Conservation (phyloP, 2,888 invertebrate genomes). For the Barypeithes pellucidus region DNA sequence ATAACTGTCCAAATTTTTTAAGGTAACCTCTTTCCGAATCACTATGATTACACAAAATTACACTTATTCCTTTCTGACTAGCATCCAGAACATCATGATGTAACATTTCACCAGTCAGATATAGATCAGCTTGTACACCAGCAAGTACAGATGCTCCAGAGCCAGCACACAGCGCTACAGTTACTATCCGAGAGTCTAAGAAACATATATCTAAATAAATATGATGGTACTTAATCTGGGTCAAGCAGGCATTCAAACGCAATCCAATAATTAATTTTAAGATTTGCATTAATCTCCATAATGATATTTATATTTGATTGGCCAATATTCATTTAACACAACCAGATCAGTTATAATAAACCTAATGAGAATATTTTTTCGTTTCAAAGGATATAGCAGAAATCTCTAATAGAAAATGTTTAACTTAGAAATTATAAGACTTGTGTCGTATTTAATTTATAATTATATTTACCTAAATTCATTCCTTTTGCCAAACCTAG, state of each 20-base stretch:
- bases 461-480: slow-evolving; percentile 61
- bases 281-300: too few relatives aligned
- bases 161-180: slow-evolving; percentile 91
- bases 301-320: too few relatives aligned
- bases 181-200: slow-evolving; percentile 70
- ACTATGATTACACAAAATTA: slow-evolving; percentile 93
- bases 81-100: slow-evolving; percentile 95
- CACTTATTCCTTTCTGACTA: slow-evolving; percentile 82
- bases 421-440: too few relatives aligned
- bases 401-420: too few relatives aligned
- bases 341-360: too few relatives aligned
- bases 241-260: too few relatives aligned
- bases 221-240: too few relatives aligned
- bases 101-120: slow-evolving; percentile 94
- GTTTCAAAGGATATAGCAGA: too few relatives aligned
- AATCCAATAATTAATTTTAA: too few relatives aligned
- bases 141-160: slow-evolving; percentile 87
- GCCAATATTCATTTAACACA: too few relatives aligned
- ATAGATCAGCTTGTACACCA: slow-evolving; percentile 83
- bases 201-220: slow-evolving; percentile 56
- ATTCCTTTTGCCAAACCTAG: slow-evolving; percentile 77
- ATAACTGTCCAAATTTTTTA: slow-evolving; percentile 72
- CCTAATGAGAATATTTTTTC: too few relatives aligned
- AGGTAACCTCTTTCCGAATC: slow-evolving; percentile 95
- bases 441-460: not conserved